Evolutionary conservation across 2,888 invertebrate genomes (phyloP).

Genomic region (Lomographa bimaculata): DNA sequence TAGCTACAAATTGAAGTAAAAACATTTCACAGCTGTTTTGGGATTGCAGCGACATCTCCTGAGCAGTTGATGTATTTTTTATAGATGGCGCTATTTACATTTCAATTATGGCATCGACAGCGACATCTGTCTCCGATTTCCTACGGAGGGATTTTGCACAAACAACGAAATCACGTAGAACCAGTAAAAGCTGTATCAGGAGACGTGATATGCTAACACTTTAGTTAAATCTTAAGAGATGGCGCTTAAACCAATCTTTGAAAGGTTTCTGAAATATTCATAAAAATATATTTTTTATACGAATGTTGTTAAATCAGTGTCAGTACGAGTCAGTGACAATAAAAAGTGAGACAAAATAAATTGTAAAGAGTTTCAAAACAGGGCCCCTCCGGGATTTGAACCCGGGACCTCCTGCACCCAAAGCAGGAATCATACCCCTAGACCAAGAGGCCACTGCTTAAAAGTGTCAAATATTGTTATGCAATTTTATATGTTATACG

Average conservation of each 20-base stretch:
- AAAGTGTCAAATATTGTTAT: fast-evolving
- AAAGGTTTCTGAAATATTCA: no score
- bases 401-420: conserved; percentile 89
- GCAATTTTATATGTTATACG: no score
- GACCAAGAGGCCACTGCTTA: conserved; percentile 84
- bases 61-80: neutral
- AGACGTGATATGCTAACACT: no score
- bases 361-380: conserved; percentile 33
- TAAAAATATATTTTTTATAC: no score
- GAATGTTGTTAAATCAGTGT: no score
- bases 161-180: no score
- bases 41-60: conserved; percentile 37
- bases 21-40: conserved; percentile 57
- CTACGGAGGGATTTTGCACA: no score
- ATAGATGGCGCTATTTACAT: conserved; percentile 7
- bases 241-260: conserved; percentile 10
- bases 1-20: conserved; percentile 55
- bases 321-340: no score
- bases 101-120: neutral
- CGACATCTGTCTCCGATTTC: conserved; percentile 5
- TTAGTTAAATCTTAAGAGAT: conserved; percentile 5
- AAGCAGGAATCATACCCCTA: conserved; percentile 89
- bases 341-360: neutral
- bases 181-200: no score
- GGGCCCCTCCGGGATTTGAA: conserved; percentile 89